Evolutionary conservation across 1,140 invertebrate species (phyloP), one percentile per base, ranked within the genome.

Genomic region (Sycobia sp.): DNA sequence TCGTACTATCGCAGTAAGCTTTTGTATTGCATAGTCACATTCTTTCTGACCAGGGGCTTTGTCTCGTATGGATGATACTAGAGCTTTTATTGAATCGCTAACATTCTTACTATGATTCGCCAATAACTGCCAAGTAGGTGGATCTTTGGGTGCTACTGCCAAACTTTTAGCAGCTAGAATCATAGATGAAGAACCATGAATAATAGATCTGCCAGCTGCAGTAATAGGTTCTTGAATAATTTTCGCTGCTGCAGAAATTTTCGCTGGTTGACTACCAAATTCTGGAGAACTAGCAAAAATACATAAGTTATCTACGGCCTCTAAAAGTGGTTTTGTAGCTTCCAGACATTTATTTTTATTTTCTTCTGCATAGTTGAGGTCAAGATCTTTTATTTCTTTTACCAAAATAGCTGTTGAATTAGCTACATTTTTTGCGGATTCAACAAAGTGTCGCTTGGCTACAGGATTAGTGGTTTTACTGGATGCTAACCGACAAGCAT

Each of bases 361-460:
- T 18, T 86, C 83, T 27, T 91, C 88, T 4, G 85, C 88, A 70
- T 94, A 95, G 75, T 96, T 89, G 47, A 88, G 86, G 79, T 98
- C 95, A 16, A 96, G 81, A 1, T 90, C 88, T 83, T 98, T 98
- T 63, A 99, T 98, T 74, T 95, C 92, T 78, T 95, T 95, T 1
- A 99, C 96, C 7, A 99, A 84, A 68, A 88, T 88, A 0, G 96
- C 93, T 3, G 97, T 99, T 4, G 93, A 94, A 79, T 96, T 97
- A 20, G 97, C 97, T 1, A 99, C 95, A 75, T 98, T 94, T 77
- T 97, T 97, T 23, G 96, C 96, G 62, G 94, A 93, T 75, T 98
- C 95, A 16, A 99, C 96, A 79, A 99, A 99, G 75, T 98, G 95
- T 63, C 95, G 82, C 79, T 98, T 98, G 38, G 95, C 93, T 20